phyloP scores from a whole-genome alignment of 1,140 invertebrate genomes.

The Euborellia annulipes region DNA sequence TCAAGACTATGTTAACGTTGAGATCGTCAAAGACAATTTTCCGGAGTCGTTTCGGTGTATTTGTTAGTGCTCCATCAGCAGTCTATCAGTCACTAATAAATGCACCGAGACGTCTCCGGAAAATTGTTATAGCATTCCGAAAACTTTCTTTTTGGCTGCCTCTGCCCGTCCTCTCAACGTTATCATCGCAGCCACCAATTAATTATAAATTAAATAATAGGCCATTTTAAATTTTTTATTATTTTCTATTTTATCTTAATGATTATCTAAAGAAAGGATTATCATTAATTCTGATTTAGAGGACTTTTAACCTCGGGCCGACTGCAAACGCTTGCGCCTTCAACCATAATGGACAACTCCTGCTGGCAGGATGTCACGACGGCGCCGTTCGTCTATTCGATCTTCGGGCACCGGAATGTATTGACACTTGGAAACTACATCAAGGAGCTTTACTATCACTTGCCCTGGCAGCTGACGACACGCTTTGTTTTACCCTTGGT shows the following conservation, averaged over 20 bases:
- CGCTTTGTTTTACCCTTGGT: slow-evolving; percentile 38
- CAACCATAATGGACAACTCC: slow-evolving; percentile 49
- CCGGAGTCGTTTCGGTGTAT: too few relatives aligned
- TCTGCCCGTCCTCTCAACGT: too few relatives aligned
- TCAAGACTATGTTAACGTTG: too few relatives aligned
- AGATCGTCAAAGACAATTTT: too few relatives aligned
- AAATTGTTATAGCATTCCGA: too few relatives aligned
- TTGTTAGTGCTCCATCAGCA: too few relatives aligned
- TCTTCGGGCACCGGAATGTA: slow-evolving; percentile 36
- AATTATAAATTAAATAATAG: slow-evolving; percentile 4
- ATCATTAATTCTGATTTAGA: slow-evolving; percentile 3
- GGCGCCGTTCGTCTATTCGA: slow-evolving; percentile 41
- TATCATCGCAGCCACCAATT: slow-evolving; percentile 9
- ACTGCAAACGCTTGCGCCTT: slow-evolving; percentile 38
- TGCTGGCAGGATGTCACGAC: slow-evolving; percentile 42
- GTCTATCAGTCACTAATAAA: too few relatives aligned
- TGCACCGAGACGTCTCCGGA: too few relatives aligned
- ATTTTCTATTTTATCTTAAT: not conserved
- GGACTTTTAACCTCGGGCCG: slow-evolving; percentile 25
- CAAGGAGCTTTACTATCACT: slow-evolving; percentile 35
- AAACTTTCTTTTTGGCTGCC: too few relatives aligned
- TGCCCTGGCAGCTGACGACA: slow-evolving; percentile 38
- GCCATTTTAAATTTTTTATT: not conserved
- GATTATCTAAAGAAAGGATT: slow-evolving; percentile 5
- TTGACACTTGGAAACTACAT: slow-evolving; percentile 36